Evolutionary conservation across 92 coral and sea anemone species (phyloP).

Genomic region (Anthopleura xanthogrammica): DNA sequence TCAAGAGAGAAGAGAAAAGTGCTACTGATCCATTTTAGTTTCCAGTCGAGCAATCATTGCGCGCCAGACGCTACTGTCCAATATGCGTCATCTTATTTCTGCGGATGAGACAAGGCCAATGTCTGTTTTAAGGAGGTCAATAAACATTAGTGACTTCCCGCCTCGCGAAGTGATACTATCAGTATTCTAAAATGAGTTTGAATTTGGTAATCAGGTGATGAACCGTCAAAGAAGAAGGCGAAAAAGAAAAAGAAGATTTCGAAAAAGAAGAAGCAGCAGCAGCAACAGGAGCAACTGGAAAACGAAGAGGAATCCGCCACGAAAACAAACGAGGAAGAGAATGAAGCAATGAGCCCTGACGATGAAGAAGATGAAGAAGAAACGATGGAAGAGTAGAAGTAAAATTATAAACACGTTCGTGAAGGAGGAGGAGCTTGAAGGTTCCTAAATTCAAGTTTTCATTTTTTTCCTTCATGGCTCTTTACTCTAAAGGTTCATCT

Average conservation of each 20-base stretch:
- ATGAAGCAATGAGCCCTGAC: not conserved
- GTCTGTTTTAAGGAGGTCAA: too few relatives aligned
- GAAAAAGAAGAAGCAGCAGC: slow-evolving; percentile 37
- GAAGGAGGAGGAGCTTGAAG: not conserved
- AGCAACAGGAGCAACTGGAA: slow-evolving; percentile 11
- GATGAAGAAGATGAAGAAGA: slow-evolving; percentile 14
- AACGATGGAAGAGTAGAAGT: slow-evolving; percentile 25
- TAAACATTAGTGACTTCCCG: too few relatives aligned
- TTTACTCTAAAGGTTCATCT: too few relatives aligned
- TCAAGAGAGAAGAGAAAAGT: too few relatives aligned
- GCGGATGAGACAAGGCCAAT: too few relatives aligned
- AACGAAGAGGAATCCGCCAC: not conserved
- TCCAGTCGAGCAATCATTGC: too few relatives aligned
- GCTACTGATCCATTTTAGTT: too few relatives aligned
- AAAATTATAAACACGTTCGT: not conserved
- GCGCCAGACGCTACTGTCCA: too few relatives aligned
- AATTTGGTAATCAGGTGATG: slow-evolving; percentile 37
- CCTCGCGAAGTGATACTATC: too few relatives aligned
- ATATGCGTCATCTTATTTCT: too few relatives aligned
- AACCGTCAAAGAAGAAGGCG: slow-evolving; percentile 59
- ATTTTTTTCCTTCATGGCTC: too few relatives aligned
- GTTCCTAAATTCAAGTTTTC: not conserved
- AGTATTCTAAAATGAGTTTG: not conserved
- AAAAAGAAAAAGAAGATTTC: slow-evolving; percentile 51
- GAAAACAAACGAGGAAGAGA: slow-evolving; percentile 7